Evolutionary conservation across 2,113 vertebrate genomes (phyloP).

Genomic region (Athene cunicularia): DNA sequence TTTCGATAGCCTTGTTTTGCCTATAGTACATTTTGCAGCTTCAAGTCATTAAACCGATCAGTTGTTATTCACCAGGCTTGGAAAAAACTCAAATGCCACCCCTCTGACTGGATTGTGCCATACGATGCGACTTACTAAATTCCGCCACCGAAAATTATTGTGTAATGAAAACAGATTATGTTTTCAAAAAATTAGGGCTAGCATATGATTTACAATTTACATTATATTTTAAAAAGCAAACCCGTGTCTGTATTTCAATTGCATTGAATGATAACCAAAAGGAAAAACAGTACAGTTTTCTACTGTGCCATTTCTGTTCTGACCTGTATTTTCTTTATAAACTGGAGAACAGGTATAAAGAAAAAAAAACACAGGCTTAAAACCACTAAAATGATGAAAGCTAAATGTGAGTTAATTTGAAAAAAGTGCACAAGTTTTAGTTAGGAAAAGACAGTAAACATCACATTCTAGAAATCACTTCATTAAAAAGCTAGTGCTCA

Average conservation of each 20-base stretch:
- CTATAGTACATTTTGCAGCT: not conserved
- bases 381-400: not conserved
- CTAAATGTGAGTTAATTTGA: not conserved
- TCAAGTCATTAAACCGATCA: not conserved
- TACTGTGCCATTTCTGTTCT: not conserved
- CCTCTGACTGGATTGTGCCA: not conserved
- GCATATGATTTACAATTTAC: not conserved
- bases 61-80: not conserved
- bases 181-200: not conserved
- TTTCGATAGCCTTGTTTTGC: not conserved
- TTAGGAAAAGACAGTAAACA: not conserved
- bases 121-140: not conserved
- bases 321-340: not conserved
- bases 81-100: not conserved
- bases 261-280: not conserved
- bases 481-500: not conserved
- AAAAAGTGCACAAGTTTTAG: not conserved
- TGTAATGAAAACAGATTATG: not conserved
- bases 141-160: not conserved
- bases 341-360: not conserved
- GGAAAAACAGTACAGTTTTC: not conserved
- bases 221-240: not conserved
- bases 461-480: not conserved
- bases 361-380: not conserved
- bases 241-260: not conserved